Conservation (phyloP, 1,140 invertebrate genomes). For the Drosophila kohkoa region DNA sequence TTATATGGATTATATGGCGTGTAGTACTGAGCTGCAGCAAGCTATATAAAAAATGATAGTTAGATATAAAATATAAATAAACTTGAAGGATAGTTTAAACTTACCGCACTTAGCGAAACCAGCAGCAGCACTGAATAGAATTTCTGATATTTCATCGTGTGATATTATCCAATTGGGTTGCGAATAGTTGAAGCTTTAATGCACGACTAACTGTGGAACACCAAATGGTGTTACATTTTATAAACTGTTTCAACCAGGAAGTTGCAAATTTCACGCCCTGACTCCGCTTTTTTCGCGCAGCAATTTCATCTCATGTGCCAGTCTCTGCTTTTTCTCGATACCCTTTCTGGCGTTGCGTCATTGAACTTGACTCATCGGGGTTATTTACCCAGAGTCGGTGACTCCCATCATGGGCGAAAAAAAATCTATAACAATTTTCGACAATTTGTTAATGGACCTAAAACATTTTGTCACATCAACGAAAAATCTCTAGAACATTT, state of each 20-base stretch:
- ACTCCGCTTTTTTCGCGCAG: slow-evolving; percentile 53
- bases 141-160: slow-evolving; percentile 4
- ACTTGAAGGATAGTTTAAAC: not conserved
- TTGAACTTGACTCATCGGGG: slow-evolving; percentile 81
- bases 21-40: slow-evolving; percentile 55
- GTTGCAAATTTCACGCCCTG: slow-evolving; percentile 67
- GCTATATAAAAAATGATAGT: slow-evolving; percentile 5
- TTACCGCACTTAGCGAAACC: slow-evolving; percentile 41
- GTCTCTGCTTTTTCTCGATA: slow-evolving; percentile 22
- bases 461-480: slow-evolving; percentile 58
- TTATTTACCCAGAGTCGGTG: slow-evolving; percentile 60
- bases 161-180: slow-evolving; percentile 23
- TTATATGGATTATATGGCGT: slow-evolving; percentile 68
- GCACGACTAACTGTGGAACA: slow-evolving; percentile 40
- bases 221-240: slow-evolving; percentile 43
- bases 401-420: slow-evolving; percentile 22
- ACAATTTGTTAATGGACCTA: slow-evolving; percentile 39
- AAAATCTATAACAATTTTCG: slow-evolving; percentile 10
- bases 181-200: slow-evolving; percentile 19
- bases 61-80: not conserved
- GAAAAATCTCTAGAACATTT: not conserved
- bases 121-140: slow-evolving; percentile 32
- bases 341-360: slow-evolving; percentile 65
- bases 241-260: slow-evolving; percentile 41
- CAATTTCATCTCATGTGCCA: slow-evolving; percentile 17